Conservation (phyloP, 1,140 invertebrate genomes). For the Parapsyche elsis region DNA sequence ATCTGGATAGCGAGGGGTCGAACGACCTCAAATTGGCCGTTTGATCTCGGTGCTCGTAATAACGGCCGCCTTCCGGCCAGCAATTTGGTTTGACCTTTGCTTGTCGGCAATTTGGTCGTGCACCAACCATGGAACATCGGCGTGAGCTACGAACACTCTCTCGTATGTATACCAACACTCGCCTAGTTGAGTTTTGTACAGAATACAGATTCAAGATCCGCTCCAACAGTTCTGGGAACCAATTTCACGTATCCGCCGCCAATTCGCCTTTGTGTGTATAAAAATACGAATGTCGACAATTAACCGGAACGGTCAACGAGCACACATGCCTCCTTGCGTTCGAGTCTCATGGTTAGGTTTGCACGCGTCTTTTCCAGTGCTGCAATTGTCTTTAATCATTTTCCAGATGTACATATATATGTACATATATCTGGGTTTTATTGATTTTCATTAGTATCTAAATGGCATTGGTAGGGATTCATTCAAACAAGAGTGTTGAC, state of each 20-base stretch:
- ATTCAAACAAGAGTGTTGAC: no score
- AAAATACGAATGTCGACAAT: slow-evolving; percentile 21
- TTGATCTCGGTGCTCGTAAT: slow-evolving; percentile 30
- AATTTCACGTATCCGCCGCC: slow-evolving; percentile 34
- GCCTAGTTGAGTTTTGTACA: no score
- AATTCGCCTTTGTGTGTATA: neutral
- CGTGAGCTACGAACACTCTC: slow-evolving; percentile 21
- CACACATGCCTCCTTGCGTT: no score
- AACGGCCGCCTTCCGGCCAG: slow-evolving; percentile 21
- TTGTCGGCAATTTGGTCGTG: slow-evolving; percentile 31
- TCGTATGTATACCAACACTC: no score
- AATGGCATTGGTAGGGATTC: no score
- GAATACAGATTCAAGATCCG: slow-evolving; percentile 18
- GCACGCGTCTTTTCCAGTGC: no score
- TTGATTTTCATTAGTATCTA: no score
- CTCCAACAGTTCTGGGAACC: slow-evolving; percentile 34
- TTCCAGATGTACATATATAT: no score
- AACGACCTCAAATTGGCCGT: slow-evolving; percentile 25
- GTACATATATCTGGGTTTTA: no score
- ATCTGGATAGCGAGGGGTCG: neutral
- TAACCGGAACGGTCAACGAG: neutral
- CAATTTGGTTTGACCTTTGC: slow-evolving; percentile 35
- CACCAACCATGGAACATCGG: slow-evolving; percentile 27
- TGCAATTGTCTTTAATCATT: no score
- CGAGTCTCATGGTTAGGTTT: no score